These are phyloP conservation scores for Botrylloides violaceus DNA, from an alignment of 23 tunicate species.

Conservation along the genomic window DNA sequence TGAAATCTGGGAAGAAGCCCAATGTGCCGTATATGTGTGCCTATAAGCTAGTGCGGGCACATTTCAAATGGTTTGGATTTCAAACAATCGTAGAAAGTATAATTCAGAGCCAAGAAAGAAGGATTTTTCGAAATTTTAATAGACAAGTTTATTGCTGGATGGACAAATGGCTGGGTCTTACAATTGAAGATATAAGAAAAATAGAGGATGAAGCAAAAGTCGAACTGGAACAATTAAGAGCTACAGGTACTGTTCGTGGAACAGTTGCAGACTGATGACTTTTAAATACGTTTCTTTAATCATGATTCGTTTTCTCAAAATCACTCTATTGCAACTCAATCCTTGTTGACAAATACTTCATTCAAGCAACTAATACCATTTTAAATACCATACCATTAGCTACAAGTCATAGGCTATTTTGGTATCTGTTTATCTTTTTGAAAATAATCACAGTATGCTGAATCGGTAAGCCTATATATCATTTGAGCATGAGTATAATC, in stretches of 20 bases:
- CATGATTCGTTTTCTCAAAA: too few species aligned
- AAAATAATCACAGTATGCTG: too few species aligned
- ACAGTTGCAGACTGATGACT: conserved; percentile 30
- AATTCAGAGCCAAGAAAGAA: conserved; percentile 51
- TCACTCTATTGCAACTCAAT: too few species aligned
- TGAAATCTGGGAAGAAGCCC: conserved; percentile 13
- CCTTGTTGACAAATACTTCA: too few species aligned
- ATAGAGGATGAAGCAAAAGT: conserved; percentile 74
- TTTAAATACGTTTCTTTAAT: neutral
- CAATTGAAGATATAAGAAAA: conserved; percentile 76
- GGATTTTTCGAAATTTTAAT: conserved; percentile 65
- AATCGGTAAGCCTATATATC: too few species aligned
- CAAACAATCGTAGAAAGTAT: conserved; percentile 59
- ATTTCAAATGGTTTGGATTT: conserved; percentile 79
- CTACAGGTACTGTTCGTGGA: conserved; percentile 52
- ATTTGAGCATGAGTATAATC: too few species aligned
- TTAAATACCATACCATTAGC: too few species aligned
- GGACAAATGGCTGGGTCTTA: conserved; percentile 84
- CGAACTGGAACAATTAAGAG: conserved; percentile 64
- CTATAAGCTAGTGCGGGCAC: conserved; percentile 76
- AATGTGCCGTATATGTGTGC: conserved; percentile 62
- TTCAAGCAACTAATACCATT: too few species aligned
- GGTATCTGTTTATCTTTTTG: too few species aligned
- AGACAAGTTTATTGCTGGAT: conserved; percentile 91
- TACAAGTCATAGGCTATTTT: too few species aligned